Evolutionary conservation across 1,140 invertebrate genomes (phyloP).

Genomic region (Phymastichus coffea): DNA sequence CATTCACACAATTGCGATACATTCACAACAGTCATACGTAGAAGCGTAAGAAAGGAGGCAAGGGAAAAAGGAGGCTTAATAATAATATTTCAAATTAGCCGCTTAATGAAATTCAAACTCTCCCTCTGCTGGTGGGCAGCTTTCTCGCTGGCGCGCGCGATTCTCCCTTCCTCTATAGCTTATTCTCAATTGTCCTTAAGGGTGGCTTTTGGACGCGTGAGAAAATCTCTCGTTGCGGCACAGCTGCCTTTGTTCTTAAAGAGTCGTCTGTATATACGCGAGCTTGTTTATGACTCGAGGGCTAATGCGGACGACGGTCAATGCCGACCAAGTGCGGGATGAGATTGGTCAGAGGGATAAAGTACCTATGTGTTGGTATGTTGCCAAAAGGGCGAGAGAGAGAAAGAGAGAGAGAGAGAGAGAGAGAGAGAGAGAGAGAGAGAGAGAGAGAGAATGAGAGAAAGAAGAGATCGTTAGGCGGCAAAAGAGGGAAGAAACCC

Average conservation of each 20-base stretch:
- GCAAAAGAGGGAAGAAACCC: too few species aligned
- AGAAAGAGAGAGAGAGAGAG: constrained; percentile 7
- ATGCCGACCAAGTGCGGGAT: too few species aligned
- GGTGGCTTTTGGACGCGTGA: constrained; percentile 51
- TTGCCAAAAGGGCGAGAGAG: not conserved
- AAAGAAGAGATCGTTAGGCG: too few species aligned
- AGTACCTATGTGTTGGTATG: too few species aligned
- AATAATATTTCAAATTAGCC: constrained; percentile 17
- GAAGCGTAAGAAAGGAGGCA: too few species aligned
- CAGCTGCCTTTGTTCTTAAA: constrained; percentile 35
- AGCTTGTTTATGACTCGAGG: too few species aligned
- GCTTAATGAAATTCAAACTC: constrained; percentile 19
- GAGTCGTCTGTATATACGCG: too few species aligned
- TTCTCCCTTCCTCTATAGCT: constrained; percentile 8
- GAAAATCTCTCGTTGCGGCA: constrained; percentile 44
- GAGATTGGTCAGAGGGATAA: too few species aligned
- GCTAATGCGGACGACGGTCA: too few species aligned
- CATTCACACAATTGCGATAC: too few species aligned
- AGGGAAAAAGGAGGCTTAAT: too few species aligned
- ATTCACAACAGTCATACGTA: too few species aligned
- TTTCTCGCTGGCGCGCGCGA: not conserved
- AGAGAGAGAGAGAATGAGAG: not conserved
- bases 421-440: not conserved
- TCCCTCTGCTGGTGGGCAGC: not conserved
- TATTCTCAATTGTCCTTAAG: constrained; percentile 44